phyloP scores from a whole-genome alignment of 2,888 invertebrate genomes.

The Himalopsyche kuldschensis region DNA sequence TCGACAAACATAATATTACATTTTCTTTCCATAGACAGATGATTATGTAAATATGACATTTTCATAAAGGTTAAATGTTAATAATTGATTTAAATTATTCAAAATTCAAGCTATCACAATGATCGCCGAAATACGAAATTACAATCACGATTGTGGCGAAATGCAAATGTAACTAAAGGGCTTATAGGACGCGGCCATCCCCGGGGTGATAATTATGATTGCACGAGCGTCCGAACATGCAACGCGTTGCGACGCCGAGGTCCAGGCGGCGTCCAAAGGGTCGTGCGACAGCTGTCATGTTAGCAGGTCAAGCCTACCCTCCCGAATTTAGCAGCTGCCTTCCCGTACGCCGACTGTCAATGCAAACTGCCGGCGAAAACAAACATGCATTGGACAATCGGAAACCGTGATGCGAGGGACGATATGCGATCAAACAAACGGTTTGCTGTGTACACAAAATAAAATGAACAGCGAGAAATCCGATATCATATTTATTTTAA shows the following conservation, averaged over 20 bases:
- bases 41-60: background rate
- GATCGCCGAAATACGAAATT: background rate
- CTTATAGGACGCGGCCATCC: background rate
- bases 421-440: background rate
- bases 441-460: background rate
- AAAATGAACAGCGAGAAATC: background rate
- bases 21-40: no score
- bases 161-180: background rate
- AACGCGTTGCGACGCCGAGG: background rate
- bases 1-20: no score
- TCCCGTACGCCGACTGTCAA: background rate
- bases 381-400: background rate
- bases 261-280: background rate
- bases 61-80: background rate
- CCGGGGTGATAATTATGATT: slow-evolving; percentile 26
- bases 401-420: background rate
- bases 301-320: background rate
- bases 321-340: background rate
- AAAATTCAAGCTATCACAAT: background rate
- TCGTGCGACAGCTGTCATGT: slow-evolving; percentile 23
- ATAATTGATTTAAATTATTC: background rate
- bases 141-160: background rate
- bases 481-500: no score
- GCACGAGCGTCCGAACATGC: slow-evolving; percentile 21
- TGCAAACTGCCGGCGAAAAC: background rate